Conservation (phyloP, 2,113 vertebrate species). For the Gasterosteus nipponicus region DNA sequence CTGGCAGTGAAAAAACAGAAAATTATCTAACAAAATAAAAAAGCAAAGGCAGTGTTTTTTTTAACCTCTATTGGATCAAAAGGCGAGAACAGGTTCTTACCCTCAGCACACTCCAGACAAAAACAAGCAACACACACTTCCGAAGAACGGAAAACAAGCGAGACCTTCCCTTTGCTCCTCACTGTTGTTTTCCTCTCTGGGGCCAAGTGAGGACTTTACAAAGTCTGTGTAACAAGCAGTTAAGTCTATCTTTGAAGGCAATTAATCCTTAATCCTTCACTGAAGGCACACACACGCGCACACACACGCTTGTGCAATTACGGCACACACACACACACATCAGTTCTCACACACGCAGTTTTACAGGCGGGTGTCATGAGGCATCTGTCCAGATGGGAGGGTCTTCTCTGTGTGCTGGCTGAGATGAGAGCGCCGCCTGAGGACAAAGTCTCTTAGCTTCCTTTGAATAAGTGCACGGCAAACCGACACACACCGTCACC, state of each 20-base stretch:
- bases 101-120: conserved; percentile 41
- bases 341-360: conserved; percentile 51
- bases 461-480: conserved; percentile 43
- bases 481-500: not conserved
- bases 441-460: conserved; percentile 66
- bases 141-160: conserved; percentile 42
- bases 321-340: conserved; percentile 19
- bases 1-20: conserved; percentile 15
- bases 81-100: conserved; percentile 64
- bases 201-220: conserved; percentile 70
- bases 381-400: conserved; percentile 60
- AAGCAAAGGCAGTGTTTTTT: not conserved
- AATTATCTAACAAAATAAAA: not conserved
- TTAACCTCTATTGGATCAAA: conserved; percentile 23
- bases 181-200: conserved; percentile 63
- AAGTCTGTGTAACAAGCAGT: conserved; percentile 70
- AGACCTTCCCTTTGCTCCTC: conserved; percentile 44
- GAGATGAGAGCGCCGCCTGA: conserved; percentile 57
- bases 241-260: conserved; percentile 74
- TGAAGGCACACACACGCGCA: conserved; percentile 15
- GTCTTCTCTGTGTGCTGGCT: conserved; percentile 48
- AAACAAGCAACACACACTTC: conserved; percentile 32
- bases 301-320: conserved; percentile 4
- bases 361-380: conserved; percentile 65
- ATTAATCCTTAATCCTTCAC: conserved; percentile 79